Percentiles rank a stretch among this genome's conserved stretches.
phyloP scores from a whole-genome alignment of 35 echinoderm and acorn worm species.

The Heliocidaris tuberculata region DNA sequence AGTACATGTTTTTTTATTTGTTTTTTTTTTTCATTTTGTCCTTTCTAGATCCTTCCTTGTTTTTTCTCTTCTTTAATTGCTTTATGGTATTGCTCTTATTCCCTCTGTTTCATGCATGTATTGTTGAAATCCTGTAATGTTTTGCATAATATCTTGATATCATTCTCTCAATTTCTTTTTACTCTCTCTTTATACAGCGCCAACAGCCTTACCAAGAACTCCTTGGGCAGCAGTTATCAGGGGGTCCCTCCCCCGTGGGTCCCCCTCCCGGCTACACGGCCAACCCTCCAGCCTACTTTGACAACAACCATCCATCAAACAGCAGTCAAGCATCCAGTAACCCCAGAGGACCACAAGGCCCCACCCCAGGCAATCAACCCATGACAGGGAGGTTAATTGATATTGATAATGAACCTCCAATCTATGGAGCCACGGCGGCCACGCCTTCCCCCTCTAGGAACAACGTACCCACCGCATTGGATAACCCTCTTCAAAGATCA shows the following conservation, averaged over 20 bases:
- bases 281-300: slow-evolving; percentile 17
- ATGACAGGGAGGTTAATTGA: slow-evolving; percentile 43
- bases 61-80: too few species aligned
- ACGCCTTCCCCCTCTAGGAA: neutral
- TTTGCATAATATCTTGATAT: neutral
- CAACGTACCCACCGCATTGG: neutral
- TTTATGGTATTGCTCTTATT: too few species aligned
- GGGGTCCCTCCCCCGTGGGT: neutral
- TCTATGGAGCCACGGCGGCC: slow-evolving; percentile 19
- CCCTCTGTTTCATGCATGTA: too few species aligned
- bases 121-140: too few species aligned
- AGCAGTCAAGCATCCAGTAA: slow-evolving; percentile 11
- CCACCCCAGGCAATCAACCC: slow-evolving; percentile 10
- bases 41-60: too few species aligned
- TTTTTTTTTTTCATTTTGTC: too few species aligned
- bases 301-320: neutral
- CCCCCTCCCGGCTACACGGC: slow-evolving; percentile 32
- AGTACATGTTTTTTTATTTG: too few species aligned
- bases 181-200: neutral
- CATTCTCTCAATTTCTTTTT: neutral
- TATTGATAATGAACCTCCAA: slow-evolving; percentile 10
- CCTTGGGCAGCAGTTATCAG: neutral
- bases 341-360: neutral
- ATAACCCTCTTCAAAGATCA: slow-evolving; percentile 36
- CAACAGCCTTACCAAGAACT: slow-evolving; percentile 30